These are phyloP conservation scores for Thomomys bottae DNA, from an alignment of 2,113 vertebrate species.

Conservation along the genomic window DNA sequence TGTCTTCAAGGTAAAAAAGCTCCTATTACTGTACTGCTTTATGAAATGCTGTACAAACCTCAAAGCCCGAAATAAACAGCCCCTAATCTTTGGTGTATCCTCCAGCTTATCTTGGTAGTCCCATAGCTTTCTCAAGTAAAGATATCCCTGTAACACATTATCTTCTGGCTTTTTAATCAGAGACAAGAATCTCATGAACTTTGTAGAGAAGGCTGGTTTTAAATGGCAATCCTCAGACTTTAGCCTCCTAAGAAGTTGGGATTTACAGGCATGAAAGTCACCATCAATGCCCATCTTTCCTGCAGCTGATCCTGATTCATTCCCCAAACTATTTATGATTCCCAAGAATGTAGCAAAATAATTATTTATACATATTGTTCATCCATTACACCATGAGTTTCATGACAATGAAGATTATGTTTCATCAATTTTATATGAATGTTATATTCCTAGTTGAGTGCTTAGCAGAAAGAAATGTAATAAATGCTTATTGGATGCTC, in stretches of 20 bases:
- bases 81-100: background rate
- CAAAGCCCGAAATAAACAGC: background rate
- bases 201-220: no score
- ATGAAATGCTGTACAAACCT: background rate
- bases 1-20: background rate
- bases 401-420: background rate
- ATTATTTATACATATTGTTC: background rate
- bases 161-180: no score
- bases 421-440: background rate
- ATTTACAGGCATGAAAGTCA: no score
- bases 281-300: no score
- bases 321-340: background rate
- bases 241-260: no score
- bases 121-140: no score
- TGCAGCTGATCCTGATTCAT: background rate
- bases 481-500: background rate
- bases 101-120: no score
- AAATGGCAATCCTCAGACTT: no score
- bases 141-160: no score
- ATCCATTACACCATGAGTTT: background rate
- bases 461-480: background rate
- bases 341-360: background rate
- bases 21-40: background rate
- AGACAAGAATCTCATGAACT: no score
- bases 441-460: background rate